These are phyloP conservation scores for Eutolmus rufibarbis DNA, from an alignment of 2,888 invertebrate species.

Conservation along the genomic window DNA sequence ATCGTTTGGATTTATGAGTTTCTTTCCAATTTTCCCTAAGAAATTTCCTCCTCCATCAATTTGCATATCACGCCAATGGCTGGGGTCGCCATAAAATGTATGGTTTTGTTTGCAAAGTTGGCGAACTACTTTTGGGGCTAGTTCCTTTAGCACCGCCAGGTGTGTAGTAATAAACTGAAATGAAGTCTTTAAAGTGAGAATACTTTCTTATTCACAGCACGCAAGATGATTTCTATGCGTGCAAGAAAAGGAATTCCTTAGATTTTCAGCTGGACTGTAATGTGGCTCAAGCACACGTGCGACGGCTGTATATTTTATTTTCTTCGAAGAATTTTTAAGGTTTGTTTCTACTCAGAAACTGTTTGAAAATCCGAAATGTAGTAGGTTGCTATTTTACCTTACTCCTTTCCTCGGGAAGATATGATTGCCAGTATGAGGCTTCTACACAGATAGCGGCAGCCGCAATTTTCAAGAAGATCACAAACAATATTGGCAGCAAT, in stretches of 20 bases:
- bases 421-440: too few relatives aligned
- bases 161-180: neutral
- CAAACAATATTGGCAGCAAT: neutral
- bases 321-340: neutral
- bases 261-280: conserved; percentile 16
- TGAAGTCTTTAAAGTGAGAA: neutral
- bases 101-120: neutral
- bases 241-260: neutral
- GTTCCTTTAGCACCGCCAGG: neutral
- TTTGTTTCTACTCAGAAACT: neutral
- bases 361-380: neutral
- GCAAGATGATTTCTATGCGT: neutral
- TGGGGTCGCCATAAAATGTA: neutral
- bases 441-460: neutral
- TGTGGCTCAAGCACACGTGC: neutral
- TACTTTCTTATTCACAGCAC: neutral
- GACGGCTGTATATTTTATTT: neutral
- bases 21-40: neutral
- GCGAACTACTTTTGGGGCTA: neutral
- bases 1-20: neutral
- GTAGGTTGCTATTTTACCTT: neutral
- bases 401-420: too few relatives aligned
- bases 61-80: neutral
- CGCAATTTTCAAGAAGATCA: neutral
- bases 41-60: neutral